Evolutionary conservation across 2,888 invertebrate species (phyloP).

Genomic region (Diachrysia chrysitis): DNA sequence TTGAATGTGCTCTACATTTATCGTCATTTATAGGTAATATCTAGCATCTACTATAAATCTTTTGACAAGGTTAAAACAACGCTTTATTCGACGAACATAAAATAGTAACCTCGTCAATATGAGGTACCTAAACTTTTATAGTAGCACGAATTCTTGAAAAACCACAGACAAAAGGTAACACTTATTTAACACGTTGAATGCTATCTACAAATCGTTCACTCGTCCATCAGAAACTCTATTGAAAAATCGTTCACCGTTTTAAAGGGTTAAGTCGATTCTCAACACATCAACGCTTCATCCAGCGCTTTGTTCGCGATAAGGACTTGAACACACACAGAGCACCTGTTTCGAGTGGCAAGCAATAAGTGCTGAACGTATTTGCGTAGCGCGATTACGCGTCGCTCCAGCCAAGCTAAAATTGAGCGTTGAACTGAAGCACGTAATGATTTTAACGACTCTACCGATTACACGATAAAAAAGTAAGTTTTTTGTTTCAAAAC

Average conservation of each 20-base stretch:
- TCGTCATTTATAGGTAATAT: constrained; percentile 43
- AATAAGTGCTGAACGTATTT: constrained; percentile 87
- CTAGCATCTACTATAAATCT: constrained; percentile 29
- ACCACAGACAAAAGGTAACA: constrained; percentile 6
- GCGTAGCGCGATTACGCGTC: constrained; percentile 83
- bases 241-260: constrained; percentile 46
- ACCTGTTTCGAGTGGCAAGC: constrained; percentile 82
- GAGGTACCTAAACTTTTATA: neutral
- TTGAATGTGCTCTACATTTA: constrained; percentile 36
- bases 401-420: constrained; percentile 68
- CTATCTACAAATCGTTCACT: constrained; percentile 14
- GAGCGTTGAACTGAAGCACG: constrained; percentile 59
- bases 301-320: constrained; percentile 80
- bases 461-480: constrained; percentile 51
- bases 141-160: neutral
- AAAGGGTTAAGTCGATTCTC: constrained; percentile 67
- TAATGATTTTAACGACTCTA: constrained; percentile 58
- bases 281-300: constrained; percentile 70
- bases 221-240: constrained; percentile 29
- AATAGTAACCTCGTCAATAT: neutral
- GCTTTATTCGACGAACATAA: constrained; percentile 23
- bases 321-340: constrained; percentile 78
- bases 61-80: constrained; percentile 34
- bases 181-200: constrained; percentile 2
- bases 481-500: constrained; percentile 35